Percentiles rank a stretch among this genome's conserved stretches.
Evolutionary conservation across 2,888 invertebrate species (phyloP).

Genomic region (Cylloceria caligata): DNA sequence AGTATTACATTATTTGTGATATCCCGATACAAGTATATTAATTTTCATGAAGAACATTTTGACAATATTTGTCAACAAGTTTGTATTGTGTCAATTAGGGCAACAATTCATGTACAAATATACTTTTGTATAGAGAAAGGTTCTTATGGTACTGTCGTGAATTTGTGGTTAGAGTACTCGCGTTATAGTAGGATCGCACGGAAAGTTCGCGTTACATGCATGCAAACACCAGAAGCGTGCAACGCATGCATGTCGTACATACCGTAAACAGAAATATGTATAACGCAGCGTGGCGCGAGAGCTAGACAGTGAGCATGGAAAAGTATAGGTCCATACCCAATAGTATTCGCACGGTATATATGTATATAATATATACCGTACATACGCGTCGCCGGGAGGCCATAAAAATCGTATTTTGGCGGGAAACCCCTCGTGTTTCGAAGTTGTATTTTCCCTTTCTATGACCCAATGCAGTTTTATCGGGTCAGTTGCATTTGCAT

Average conservation of each 20-base stretch:
- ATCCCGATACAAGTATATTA: no score
- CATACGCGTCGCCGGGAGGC: slow-evolving; percentile 69
- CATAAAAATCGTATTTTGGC: slow-evolving; percentile 80
- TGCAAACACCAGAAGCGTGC: background rate
- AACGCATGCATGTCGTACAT: background rate
- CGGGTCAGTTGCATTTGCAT: slow-evolving; percentile 81
- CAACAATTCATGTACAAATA: no score
- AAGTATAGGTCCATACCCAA: slow-evolving; percentile 1
- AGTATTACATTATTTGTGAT: no score
- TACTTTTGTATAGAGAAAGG: no score
- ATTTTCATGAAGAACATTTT: no score
- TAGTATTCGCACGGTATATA: slow-evolving; percentile 3
- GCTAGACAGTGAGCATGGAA: background rate
- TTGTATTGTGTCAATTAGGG: no score
- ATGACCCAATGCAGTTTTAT: slow-evolving; percentile 82
- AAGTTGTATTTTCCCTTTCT: slow-evolving; percentile 82
- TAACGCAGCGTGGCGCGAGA: background rate
- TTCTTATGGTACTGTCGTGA: background rate
- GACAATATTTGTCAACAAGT: no score
- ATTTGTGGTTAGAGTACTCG: background rate
- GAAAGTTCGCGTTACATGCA: background rate
- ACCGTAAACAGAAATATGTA: background rate
- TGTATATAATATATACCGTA: no score
- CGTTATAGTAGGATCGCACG: background rate
- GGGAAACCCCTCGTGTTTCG: slow-evolving; percentile 74